Percentiles rank a stretch among this genome's conserved stretches.
These are phyloP conservation scores for Empis stercorea DNA, from an alignment of 2,888 invertebrate genomes.

Conservation along the genomic window DNA sequence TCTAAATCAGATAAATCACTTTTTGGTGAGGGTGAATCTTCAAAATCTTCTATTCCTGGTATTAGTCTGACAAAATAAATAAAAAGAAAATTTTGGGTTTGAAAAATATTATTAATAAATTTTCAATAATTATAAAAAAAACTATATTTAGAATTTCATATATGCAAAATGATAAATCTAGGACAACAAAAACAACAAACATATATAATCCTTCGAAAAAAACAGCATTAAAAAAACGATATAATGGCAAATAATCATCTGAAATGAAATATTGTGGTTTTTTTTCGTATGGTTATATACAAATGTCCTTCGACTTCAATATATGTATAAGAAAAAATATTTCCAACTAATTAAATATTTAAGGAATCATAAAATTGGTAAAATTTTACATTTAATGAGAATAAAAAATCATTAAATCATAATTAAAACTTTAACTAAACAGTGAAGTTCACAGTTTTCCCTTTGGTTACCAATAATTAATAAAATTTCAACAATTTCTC, in stretches of 20 bases:
- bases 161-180: not conserved
- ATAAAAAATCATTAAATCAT: not conserved
- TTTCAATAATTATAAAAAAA: not conserved
- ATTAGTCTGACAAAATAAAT: constrained; percentile 49
- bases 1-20: constrained; percentile 56
- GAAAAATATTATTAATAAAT: no score
- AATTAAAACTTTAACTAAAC: no score
- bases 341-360: not conserved
- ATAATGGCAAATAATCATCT: no score
- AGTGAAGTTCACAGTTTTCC: no score
- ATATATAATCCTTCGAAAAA: no score
- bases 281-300: no score
- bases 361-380: not conserved
- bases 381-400: not conserved
- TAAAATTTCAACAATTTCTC: no score
- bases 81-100: no score
- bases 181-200: no score
- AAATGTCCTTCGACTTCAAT: not conserved
- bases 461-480: no score
- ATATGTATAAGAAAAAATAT: not conserved
- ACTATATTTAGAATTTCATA: not conserved
- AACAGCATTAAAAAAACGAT: no score
- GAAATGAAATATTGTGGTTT: no score
- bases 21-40: constrained; percentile 65
- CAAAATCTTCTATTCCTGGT: constrained; percentile 70